Percentiles rank a stretch among this genome's conserved stretches.
Evolutionary conservation across 2,113 vertebrate genomes (phyloP).

Genomic region (Cynoglossus semilaevis): DNA sequence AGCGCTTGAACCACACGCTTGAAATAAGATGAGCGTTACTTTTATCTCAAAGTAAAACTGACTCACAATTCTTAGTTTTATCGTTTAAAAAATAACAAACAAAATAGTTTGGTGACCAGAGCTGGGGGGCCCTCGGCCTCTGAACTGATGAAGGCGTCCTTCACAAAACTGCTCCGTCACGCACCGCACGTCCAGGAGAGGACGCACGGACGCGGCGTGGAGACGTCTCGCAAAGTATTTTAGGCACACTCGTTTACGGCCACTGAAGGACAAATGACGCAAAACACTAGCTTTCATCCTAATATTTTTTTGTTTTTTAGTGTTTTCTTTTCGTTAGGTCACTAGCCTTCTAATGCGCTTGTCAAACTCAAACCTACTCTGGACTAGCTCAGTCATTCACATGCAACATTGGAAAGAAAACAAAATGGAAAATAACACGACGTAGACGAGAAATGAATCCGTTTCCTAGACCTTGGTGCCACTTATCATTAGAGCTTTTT

Average conservation of each 20-base stretch:
- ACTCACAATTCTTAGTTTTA: too few species aligned
- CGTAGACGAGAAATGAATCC: conserved; percentile 11
- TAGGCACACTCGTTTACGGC: conserved; percentile 68
- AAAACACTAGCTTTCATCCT: conserved; percentile 46
- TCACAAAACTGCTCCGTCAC: conserved; percentile 43
- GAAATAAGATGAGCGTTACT: conserved; percentile 26
- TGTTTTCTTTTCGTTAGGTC: conserved; percentile 61
- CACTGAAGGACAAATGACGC: conserved; percentile 60
- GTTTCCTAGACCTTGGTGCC: conserved; percentile 38
- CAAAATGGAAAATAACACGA: background rate
- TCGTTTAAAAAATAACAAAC: conserved; percentile 1
- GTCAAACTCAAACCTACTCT: conserved; percentile 36
- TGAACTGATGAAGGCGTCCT: conserved; percentile 54
- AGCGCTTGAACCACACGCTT: conserved; percentile 30
- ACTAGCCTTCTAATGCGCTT: conserved; percentile 51
- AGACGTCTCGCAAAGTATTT: conserved; percentile 59
- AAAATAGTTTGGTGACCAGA: conserved; percentile 51
- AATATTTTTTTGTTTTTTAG: conserved; percentile 49
- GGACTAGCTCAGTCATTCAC: conserved; percentile 37
- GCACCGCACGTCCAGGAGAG: conserved; percentile 35
- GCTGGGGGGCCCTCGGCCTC: conserved; percentile 6
- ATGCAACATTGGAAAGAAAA: conserved; percentile 39
- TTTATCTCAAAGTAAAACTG: background rate
- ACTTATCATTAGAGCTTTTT: conserved; percentile 17
- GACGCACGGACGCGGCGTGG: conserved; percentile 41